Percentiles rank a stretch among this genome's conserved stretches.
phyloP scores from a whole-genome alignment of 2,113 vertebrate species.

The Rhinolophus ferrumequinum region DNA sequence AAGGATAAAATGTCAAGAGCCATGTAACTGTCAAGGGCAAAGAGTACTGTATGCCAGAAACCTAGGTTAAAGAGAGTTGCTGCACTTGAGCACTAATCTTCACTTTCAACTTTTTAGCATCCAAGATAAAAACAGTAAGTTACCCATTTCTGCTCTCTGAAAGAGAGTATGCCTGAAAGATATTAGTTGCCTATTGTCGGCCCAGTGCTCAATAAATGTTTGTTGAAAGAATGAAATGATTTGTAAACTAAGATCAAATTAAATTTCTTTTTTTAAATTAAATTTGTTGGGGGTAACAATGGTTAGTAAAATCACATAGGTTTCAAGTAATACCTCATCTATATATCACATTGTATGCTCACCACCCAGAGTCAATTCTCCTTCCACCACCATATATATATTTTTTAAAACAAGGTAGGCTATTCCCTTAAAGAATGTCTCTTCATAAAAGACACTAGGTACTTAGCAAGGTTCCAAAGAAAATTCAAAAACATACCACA shows the following conservation, averaged over 20 bases:
- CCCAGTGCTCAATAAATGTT: not conserved
- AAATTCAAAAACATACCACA: not conserved
- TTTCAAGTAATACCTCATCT: too few relatives aligned
- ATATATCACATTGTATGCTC: too few relatives aligned
- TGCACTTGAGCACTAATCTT: not conserved
- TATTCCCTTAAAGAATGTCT: slow-evolving; percentile 22
- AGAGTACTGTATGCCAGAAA: not conserved
- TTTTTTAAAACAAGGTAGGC: slow-evolving; percentile 40
- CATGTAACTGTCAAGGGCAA: not conserved
- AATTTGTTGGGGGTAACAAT: too few relatives aligned
- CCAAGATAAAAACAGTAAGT: not conserved
- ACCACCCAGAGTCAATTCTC: too few relatives aligned
- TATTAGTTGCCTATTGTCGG: not conserved
- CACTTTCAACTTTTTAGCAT: not conserved
- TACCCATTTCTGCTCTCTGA: not conserved
- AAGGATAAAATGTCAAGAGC: slow-evolving; percentile 2
- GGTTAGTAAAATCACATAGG: too few relatives aligned
- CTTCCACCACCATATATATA: not conserved
- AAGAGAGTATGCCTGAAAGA: not conserved
- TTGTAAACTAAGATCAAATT: slow-evolving; percentile 46
- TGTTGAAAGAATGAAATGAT: slow-evolving; percentile 35
- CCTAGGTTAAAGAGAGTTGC: not conserved
- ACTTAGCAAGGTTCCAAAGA: slow-evolving; percentile 33
- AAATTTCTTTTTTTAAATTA: not conserved
- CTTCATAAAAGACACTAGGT: slow-evolving; percentile 12